Evolutionary conservation across 2,888 invertebrate species (phyloP), one percentile per base, ranked within the genome.

Genomic region (Lacanobia wlatinum): DNA sequence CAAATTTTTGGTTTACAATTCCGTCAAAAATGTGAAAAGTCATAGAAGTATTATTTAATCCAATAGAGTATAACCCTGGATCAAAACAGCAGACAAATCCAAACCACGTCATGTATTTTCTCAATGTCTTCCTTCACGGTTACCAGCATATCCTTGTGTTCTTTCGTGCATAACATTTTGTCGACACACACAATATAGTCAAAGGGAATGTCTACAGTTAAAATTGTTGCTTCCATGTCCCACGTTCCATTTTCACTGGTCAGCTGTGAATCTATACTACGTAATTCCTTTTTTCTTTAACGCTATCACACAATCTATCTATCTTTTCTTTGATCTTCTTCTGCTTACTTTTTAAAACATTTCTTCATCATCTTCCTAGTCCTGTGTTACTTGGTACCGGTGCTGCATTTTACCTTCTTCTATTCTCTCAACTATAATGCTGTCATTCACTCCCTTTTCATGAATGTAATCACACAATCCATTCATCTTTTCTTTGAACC

Each of bases 131-230:
- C 4, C 4, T 14, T 76, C 61, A 70, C 46, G 50, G 50, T 16
- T 52, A 2, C 52, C n/a, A 21, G 38, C 56, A 48, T 50, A 70
- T 61, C 34, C 43, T 75, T 46, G 78, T 77, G 56, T 50, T 46
- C 55, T 58, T 52, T 52, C 50, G 61, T 62, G 78, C 78, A 56
- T 58, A 28, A 56, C 61, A 38, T 16, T 50, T 16, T 28, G 46
- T 12, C 52, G 50, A 8, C 43, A 70, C 16, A 61, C 34, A 56
- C 34, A 18, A 56, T 55, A n/a, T 14, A 38, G 10, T 21, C n/a
- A 59, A 50, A 64, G 6, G 5, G 0, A 14, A 28, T 61, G 14
- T 50, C 12, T 40, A 18, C 8, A 38, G 40, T 53, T 9, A 53
- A 16, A 56, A 14, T 23, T 23, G 10, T 23, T 18, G 14, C 21